Base-by-base conservation (phyloP, 2,888 invertebrate species). In the Cerceris rybyensis region DNA sequence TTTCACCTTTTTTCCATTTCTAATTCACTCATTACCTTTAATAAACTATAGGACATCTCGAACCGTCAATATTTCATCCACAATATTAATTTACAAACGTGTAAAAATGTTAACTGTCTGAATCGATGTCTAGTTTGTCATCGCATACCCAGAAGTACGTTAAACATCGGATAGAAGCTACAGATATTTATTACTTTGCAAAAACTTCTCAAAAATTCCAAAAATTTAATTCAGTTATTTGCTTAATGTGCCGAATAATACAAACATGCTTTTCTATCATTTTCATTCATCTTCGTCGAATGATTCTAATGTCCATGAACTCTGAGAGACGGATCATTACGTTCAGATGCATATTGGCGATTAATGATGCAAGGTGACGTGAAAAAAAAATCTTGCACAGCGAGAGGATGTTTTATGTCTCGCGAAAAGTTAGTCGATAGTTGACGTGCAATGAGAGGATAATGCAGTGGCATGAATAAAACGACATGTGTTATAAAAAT, bases 401-500 rank as follows among this genome's bases (percentile, higher is more conserved):
- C 4, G 28, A 14, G 55, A 14, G 0, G 57, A 13, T 67, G 43
- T 57, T 61, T 61, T n/a, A 64, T 13, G 73, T 9, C 41, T n/a
- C 14, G 54, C 43, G 6, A 17, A 16, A 6, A 46, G 6, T 9
- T 54, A 43, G 42, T 67, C 61, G 55, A 67, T 74, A 41, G 58
- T 64, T 66, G 57, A 63, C 58, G 6, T 16, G 57, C 69, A 76
- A 70, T 75, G 74, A 81, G 65, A 75, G 50, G 77, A 64, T 80
- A 74, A 84, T 79, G 46, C 68, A 71, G 73, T 74, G 76, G 69
- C 80, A 86, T 90, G 89, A 91, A 91, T 91, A 89, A 89, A 87
- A 72, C 75, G 84, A 87, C 89, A 89, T 85, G 90, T 89, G 90
- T 80, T 86, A 86, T 82, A 87, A 89, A 89, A 86, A 87, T 88